These are phyloP conservation scores for Anolis sagrei DNA, from an alignment of 2,113 vertebrate genomes.

Conservation along the genomic window DNA sequence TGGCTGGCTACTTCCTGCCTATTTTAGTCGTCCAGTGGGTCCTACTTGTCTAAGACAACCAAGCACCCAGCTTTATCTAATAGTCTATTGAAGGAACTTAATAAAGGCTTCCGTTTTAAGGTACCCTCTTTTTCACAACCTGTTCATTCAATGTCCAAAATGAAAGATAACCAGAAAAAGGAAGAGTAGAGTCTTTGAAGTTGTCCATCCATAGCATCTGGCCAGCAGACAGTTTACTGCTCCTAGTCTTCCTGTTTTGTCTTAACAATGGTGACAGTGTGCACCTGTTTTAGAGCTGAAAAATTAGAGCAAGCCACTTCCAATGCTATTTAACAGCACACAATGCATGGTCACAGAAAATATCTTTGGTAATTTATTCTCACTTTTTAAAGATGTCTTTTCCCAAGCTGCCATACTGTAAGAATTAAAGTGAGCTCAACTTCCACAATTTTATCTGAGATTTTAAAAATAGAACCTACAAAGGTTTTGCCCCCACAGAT, in stretches of 20 bases:
- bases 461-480: slow-evolving; percentile 19
- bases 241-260: neutral
- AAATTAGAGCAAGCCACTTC: no score
- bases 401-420: slow-evolving; percentile 45
- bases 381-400: slow-evolving; percentile 41
- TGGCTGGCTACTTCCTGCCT: no score
- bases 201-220: neutral
- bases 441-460: neutral
- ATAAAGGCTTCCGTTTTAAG: no score
- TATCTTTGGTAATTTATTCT: slow-evolving; percentile 20
- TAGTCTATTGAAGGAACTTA: no score
- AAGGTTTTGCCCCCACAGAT: neutral
- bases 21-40: no score
- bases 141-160: no score
- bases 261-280: no score
- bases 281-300: neutral
- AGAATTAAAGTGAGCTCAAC: slow-evolving; percentile 52
- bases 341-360: neutral
- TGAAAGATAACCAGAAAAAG: no score
- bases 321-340: neutral
- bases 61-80: no score
- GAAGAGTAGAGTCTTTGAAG: no score
- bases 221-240: neutral
- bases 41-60: no score
- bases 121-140: no score